Percentiles rank a stretch among this genome's conserved stretches.
These are phyloP conservation scores for Drosophila sp. DNA, from an alignment of 1,140 invertebrate species.

Conservation along the genomic window DNA sequence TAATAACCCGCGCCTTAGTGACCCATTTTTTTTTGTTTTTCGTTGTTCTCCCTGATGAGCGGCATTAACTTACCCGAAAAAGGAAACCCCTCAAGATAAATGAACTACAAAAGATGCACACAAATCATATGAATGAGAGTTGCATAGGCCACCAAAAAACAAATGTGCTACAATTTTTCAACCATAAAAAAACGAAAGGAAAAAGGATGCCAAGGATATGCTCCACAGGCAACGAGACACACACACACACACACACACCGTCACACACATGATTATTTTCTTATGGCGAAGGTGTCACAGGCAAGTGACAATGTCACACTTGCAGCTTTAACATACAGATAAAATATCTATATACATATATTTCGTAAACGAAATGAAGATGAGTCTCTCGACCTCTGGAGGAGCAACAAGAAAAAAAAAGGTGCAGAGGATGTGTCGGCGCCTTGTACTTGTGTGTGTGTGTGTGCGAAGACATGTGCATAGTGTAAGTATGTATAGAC, in stretches of 20 bases:
- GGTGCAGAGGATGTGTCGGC: constrained; percentile 29
- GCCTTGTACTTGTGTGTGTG: constrained; percentile 52
- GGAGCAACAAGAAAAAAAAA: constrained; percentile 5
- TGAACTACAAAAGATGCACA: constrained; percentile 76
- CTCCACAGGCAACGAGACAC: constrained; percentile 11
- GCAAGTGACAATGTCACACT: constrained; percentile 78
- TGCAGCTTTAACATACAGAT: constrained; percentile 56
- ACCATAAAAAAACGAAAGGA: constrained; percentile 21
- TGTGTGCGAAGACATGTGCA: constrained; percentile 72
- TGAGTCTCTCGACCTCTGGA: constrained; percentile 38
- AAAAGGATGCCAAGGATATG: constrained; percentile 48
- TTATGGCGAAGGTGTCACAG: constrained; percentile 58
- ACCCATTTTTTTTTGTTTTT: constrained; percentile 50
- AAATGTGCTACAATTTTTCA: constrained; percentile 79
- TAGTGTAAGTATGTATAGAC: constrained; percentile 30
- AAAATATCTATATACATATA: constrained; percentile 42
- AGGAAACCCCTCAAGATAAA: constrained; percentile 59
- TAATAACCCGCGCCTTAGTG: constrained; percentile 57
- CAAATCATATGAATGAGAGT: constrained; percentile 69
- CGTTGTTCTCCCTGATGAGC: constrained; percentile 16
- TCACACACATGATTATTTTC: constrained; percentile 10
- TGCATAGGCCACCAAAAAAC: constrained; percentile 41
- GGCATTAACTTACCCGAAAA: constrained; percentile 19
- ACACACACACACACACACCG: background rate
- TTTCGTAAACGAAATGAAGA: constrained; percentile 33